Percentiles rank a stretch among this genome's conserved stretches.
Evolutionary conservation across 2,888 invertebrate species (phyloP).

Genomic region (Tetragonisca angustula): DNA sequence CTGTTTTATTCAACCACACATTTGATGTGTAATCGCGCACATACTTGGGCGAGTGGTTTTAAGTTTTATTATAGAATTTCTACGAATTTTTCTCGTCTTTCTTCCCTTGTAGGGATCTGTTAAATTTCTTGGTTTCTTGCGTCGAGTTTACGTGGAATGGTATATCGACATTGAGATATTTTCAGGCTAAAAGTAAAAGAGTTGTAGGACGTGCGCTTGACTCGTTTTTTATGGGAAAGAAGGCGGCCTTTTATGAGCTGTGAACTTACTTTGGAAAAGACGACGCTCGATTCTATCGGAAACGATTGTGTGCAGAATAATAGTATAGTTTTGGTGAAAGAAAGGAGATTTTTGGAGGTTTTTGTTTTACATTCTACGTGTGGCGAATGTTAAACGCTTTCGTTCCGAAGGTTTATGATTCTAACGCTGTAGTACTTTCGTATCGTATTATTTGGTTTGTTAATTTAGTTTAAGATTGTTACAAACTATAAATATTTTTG

Average conservation of each 20-base stretch:
- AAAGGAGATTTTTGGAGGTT: neutral
- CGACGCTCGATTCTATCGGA: neutral
- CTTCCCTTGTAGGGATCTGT: neutral
- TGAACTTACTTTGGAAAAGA: neutral
- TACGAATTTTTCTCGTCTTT: neutral
- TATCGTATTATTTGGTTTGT: neutral
- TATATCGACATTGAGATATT: slow-evolving; percentile 2
- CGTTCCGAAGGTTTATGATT: neutral
- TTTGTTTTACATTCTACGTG: neutral
- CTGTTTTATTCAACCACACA: too few relatives aligned
- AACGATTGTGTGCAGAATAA: slow-evolving; percentile 17
- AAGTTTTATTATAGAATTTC: neutral
- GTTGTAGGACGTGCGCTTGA: neutral
- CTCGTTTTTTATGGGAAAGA: neutral
- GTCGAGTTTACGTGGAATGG: neutral
- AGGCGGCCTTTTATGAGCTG: neutral
- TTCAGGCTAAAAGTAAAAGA: neutral
- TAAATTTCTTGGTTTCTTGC: neutral
- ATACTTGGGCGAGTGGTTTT: neutral
- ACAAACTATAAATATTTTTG: too few relatives aligned
- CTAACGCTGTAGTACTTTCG: neutral
- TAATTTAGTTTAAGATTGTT: too few relatives aligned
- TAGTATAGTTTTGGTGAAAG: neutral
- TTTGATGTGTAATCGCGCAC: too few relatives aligned
- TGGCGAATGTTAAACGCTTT: neutral